Evolutionary conservation across 37 sponge, comb jelly and placozoan species (phyloP), one percentile per base, ranked within the genome.

Genomic region (Bolinopsis microptera): DNA sequence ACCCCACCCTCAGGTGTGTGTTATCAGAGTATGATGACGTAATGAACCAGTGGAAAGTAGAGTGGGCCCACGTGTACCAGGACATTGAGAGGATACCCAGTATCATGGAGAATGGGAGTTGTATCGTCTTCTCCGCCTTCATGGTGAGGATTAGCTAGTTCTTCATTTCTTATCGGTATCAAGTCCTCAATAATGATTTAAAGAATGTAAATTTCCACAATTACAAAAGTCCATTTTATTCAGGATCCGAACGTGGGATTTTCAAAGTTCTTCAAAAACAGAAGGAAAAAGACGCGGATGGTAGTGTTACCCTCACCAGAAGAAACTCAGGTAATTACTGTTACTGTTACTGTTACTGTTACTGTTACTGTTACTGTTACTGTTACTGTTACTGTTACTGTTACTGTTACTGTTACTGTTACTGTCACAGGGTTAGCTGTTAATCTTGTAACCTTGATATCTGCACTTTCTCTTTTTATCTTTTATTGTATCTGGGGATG

Each of bases 211-310:
- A 67, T 67, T 67, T 67, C 13, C 68, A 22, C n/a, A n/a, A n/a
- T n/a, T n/a, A n/a, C n/a, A n/a, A n/a, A n/a, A n/a, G n/a, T n/a
- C n/a, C n/a, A n/a, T n/a, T n/a, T n/a, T n/a, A n/a, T 30, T 36
- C 82, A 86, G 90, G 90, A 86, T 86, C 90, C 90, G 18, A 86
- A 86, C 26, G 38, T 24, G 26, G 90, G 90, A 40, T n/a, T 41
- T 22, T 86, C 90, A 2, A 86, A 86, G 48, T 86, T 86, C 26
- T 86, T 86, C 90, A 86, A 86, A 27, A 86, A 86, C 35, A 40
- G 90, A 3, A 8, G 90, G 61, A 86, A 86, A 34, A 86, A 86
- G 35, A 86, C 41, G 3, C 1, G 90, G 48, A 18, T 40, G 32
- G 61, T 86, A 27, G 30, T 30, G 2, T 18, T 86, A 26, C 48